Evolutionary conservation across 2,888 invertebrate genomes (phyloP), one percentile per base, ranked within the genome.

Genomic region (Cybosia mesomella): DNA sequence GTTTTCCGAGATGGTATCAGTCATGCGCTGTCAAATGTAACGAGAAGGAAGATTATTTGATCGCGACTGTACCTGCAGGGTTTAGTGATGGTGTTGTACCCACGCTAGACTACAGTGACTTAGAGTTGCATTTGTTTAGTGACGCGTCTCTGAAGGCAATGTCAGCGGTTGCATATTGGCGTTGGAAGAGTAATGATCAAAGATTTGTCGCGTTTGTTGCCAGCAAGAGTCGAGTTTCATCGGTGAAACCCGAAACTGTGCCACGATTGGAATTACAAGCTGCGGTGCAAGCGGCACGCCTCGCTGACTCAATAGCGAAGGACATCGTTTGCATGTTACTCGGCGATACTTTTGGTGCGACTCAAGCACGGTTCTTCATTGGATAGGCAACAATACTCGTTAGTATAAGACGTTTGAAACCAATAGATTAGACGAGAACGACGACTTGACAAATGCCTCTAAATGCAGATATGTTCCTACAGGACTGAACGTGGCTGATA

Each of bases 281-380:
- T n/a, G 63, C 63, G 8, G 39, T 63, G 24, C 11, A 54, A 55
- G 63, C 63, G 18, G 28, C 54, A 5, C 54, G 55, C 5, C 21
- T 55, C 70, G 71, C 13, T 32, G 32, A 32, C 32, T 32, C 32
- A 32, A 32, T 32, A 32, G 32, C 32, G 32, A 32, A 32, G 57
- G 71, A 74, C 9, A 75, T 70, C 28, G 34, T 18, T 9, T 58
- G 18, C 9, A 34, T 28, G 18, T 32, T 13, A 36, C 34, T 8
- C 15, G 9, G 21, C 15, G 34, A 36, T n/a, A 18, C 5, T 58
- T 58, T 28, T 58, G 58, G 58, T 28, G 24, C 18, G 58, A 58
- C 28, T 58, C 58, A 10, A 58, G 15, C 10, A 58, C 58, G 18
- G 58, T 58, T 15, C 28, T 58, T 15, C 24, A 22, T 8, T 58